phyloP scores from a whole-genome alignment of 2,888 invertebrate genomes.

The Tipula confusa region DNA sequence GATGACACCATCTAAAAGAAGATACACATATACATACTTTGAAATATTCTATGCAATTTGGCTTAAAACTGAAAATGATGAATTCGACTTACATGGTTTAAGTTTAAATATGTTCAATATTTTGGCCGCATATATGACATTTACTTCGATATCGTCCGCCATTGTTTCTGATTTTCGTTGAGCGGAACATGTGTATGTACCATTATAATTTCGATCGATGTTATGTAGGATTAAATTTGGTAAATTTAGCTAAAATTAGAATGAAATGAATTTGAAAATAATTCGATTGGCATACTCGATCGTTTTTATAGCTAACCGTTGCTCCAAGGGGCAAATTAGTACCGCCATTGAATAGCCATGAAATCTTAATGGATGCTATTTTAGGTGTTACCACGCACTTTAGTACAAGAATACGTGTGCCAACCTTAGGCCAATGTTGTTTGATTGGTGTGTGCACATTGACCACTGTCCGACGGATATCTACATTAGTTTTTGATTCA shows the following conservation, averaged over 20 bases:
- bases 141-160: not conserved
- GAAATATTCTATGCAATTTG: too few relatives aligned
- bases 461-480: not conserved
- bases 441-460: constrained; percentile 1
- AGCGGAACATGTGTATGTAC: not conserved
- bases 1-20: not conserved
- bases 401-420: not conserved
- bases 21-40: not conserved
- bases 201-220: not conserved
- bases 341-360: not conserved
- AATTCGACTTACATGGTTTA: not conserved
- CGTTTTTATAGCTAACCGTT: not conserved
- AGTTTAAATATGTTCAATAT: not conserved
- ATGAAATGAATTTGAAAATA: not conserved
- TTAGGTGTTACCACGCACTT: not conserved
- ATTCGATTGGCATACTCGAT: too few relatives aligned
- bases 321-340: not conserved
- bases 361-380: not conserved
- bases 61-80: too few relatives aligned
- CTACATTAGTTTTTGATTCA: not conserved
- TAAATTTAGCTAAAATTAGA: not conserved
- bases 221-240: not conserved
- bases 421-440: not conserved
- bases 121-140: not conserved
- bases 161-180: not conserved